Percentiles rank a stretch among this genome's conserved stretches.
phyloP scores from a whole-genome alignment of 2,797 vertebrate species.

The Pseudochirops cupreus region DNA sequence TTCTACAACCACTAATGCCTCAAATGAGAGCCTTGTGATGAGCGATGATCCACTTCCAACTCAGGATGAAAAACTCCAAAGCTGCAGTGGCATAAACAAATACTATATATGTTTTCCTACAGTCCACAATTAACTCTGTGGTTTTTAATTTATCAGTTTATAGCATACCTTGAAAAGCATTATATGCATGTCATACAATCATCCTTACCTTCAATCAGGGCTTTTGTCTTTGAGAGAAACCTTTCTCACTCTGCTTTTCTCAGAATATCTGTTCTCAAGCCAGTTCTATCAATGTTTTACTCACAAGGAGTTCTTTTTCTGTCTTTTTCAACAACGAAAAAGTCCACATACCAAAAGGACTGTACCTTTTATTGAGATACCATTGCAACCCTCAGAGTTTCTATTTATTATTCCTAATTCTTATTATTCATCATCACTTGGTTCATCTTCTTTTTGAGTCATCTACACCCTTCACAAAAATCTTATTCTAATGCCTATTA shows the following conservation, averaged over 20 bases:
- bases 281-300: not conserved
- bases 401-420: not conserved
- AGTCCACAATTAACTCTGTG: not conserved
- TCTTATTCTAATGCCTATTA: not conserved
- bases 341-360: not conserved
- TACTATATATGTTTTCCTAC: not conserved
- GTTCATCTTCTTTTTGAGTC: not conserved
- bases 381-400: not conserved
- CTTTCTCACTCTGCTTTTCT: not conserved
- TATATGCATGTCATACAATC: not conserved
- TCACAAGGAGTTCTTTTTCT: not conserved
- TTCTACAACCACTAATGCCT: not conserved
- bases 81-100: not conserved
- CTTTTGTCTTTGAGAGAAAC: not conserved
- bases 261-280: not conserved
- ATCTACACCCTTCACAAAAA: not conserved
- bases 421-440: not conserved
- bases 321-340: not conserved
- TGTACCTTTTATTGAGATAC: not conserved
- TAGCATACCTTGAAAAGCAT: not conserved
- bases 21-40: not conserved
- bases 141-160: not conserved
- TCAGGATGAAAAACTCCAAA: not conserved
- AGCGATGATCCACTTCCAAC: not conserved
- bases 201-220: not conserved